Evolutionary conservation across 2,888 invertebrate species (phyloP), one percentile per base, ranked within the genome.

Genomic region (Brachynemurus nebulosus): DNA sequence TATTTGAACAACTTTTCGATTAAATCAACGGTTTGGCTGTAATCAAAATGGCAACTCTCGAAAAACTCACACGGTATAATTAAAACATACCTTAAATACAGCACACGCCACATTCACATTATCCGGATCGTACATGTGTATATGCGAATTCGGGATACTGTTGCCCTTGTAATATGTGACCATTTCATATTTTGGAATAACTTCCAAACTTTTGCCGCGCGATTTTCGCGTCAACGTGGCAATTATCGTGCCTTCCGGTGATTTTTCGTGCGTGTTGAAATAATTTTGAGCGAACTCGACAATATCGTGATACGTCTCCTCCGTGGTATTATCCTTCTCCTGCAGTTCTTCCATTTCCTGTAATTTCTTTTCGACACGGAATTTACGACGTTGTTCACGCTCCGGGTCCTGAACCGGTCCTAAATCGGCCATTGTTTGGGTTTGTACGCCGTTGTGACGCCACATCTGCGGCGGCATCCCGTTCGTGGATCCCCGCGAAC

Each of bases 71-170:
- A n/a, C n/a, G n/a, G n/a, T n/a, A 5, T 27, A 27, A 27, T 4
- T 40, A 23, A 39, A 35, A 64, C 76, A 76, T 66, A 90, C 91
- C 65, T 90, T 77, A 63, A 93, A 95, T 50, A 91, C 84, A 51
- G 77, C 81, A 57, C 92, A 90, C 4, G 93, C 90, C 1, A 90
- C 76, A 40, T 83, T 80, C 27, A 92, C 80, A 61, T 93, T 93
- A 61, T 93, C 92, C 0, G 92, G 90, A 67, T 95, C 93, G 60
- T 92, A 91, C 71, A 95, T 78, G 57, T 91, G 91, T 55, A 95
- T 84, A 63, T 93, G 93, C 0, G 93, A 92, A 42, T 86, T 89
- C 1, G 91, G 88, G 53, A 95, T 93, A 46, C 81, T 80, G 56
- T 83, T 85, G 35, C 82, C 83, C 59, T 89, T 86, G 60, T 86